Evolutionary conservation across 2,113 vertebrate genomes (phyloP), one percentile per base, ranked within the genome.

Genomic region (Sphyrna mokarran): DNA sequence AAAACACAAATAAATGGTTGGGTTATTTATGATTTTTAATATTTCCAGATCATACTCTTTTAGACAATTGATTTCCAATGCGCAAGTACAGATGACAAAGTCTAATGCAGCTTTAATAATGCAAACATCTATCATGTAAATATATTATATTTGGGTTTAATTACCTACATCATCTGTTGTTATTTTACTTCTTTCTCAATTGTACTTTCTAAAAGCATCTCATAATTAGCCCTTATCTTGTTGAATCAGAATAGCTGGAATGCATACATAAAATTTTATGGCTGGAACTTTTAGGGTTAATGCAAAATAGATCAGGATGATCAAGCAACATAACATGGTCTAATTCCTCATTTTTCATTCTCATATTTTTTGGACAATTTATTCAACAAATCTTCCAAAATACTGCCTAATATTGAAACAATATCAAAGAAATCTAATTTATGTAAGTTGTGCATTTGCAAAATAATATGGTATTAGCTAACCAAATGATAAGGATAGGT

Each of bases 321-420:
- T 54, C 5, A 76, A 54, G 43, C 13, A 95, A 22, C 68, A 95
- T 37, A 95, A 33, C 54, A 37, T 93, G n/a, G 61, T 37, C 37
- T 66, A 37, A 93, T 66, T 37, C 89, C 76, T 70, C 22, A 95
- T 40, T 29, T 43, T 29, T 72, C 70, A 40, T 0, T 69, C 26
- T 18, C 48, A 54, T 2, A 95, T 72, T 76, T 95, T 95, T n/a
- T 11, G 26, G n/a, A 37, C 58, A 37, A 91, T 66, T 93, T 66
- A 37, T 29, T 72, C 91, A 94, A 68, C 93, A 95, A 94, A 43
- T 70, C n/a, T 70, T 69, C 93, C 43, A 95, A 72, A 72, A 33
- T 95, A 11, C 70, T 29, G 22, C 22, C 68, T 95, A 72, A 70
- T 72, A 69, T 40, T 94, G 90, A 11, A 16, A 94, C 37, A 70